Conservation (phyloP, 2,888 invertebrate genomes). For the Nemotelus pantherinus region DNA sequence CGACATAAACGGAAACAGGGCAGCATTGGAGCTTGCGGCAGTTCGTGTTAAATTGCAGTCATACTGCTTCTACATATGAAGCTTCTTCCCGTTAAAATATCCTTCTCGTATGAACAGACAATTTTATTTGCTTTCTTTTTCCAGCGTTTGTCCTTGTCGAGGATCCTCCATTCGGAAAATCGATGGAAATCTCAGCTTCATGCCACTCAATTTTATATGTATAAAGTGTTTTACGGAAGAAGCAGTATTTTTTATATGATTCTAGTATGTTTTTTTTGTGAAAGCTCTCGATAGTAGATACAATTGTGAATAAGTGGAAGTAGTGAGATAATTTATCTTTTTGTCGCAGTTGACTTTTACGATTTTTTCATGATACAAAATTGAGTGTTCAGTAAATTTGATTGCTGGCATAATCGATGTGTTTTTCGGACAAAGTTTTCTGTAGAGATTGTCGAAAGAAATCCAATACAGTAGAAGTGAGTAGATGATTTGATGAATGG, state of each 20-base stretch:
- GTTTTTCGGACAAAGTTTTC: too few species aligned
- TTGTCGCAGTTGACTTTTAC: conserved; percentile 47
- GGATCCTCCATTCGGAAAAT: conserved; percentile 31
- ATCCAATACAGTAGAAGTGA: too few species aligned
- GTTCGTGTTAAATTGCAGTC: conserved; percentile 48
- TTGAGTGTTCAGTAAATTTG: conserved; percentile 46
- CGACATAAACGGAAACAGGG: conserved; percentile 15
- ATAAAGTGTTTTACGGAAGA: conserved; percentile 4
- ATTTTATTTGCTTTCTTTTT: background rate
- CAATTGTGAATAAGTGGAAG: background rate
- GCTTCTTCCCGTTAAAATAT: too few species aligned
- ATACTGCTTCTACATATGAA: background rate
- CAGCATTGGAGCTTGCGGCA: conserved; percentile 27
- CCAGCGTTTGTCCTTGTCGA: background rate
- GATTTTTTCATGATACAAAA: conserved; percentile 43
- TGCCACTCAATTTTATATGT: conserved; percentile 30
- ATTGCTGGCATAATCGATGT: background rate
- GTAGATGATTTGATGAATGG: too few species aligned
- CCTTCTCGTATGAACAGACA: background rate
- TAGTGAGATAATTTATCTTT: conserved; percentile 42
- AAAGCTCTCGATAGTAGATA: background rate
- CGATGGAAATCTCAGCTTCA: conserved; percentile 37
- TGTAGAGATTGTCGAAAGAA: too few species aligned
- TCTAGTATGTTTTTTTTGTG: too few species aligned
- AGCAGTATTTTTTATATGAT: background rate